phyloP scores from a whole-genome alignment of 2,888 invertebrate species.

The Yponomeuta cagnagella region DNA sequence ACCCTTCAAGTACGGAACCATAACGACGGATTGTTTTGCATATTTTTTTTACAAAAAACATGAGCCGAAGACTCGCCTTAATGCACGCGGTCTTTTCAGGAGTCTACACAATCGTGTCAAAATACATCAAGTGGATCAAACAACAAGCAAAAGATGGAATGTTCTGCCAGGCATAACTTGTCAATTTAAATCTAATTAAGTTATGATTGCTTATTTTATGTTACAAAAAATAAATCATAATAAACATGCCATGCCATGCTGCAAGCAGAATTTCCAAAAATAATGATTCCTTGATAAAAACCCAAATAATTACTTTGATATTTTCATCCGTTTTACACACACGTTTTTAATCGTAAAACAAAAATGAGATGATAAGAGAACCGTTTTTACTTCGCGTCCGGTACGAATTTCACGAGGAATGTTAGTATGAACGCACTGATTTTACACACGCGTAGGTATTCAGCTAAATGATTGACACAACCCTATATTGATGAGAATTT shows the following conservation, averaged over 20 bases:
- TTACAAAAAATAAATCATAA: not conserved
- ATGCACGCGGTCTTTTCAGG: slow-evolving; percentile 45
- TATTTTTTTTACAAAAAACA: too few species aligned
- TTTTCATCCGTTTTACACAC: not conserved
- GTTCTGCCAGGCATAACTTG: slow-evolving; percentile 27
- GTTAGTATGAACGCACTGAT: not conserved
- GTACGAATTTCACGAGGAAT: not conserved
- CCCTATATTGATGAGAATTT: not conserved
- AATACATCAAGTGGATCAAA: slow-evolving; percentile 72
- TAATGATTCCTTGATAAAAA: too few species aligned
- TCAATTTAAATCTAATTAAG: not conserved
- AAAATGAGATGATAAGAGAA: not conserved
- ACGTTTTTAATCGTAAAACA: too few species aligned
- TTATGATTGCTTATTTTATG: not conserved
- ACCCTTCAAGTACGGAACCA: too few species aligned
- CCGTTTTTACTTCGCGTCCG: not conserved
- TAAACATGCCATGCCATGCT: not conserved
- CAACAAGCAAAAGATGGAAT: slow-evolving; percentile 50
- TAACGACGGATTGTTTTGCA: too few species aligned
- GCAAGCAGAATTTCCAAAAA: not conserved
- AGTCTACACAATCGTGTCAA: slow-evolving; percentile 75
- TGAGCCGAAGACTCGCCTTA: slow-evolving; percentile 5
- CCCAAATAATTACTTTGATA: not conserved
- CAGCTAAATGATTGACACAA: not conserved
- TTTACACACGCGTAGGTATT: not conserved